Evolutionary conservation across 2,797 vertebrate species (phyloP), one percentile per base, ranked within the genome.

Genomic region (Argyrosomus regius): DNA sequence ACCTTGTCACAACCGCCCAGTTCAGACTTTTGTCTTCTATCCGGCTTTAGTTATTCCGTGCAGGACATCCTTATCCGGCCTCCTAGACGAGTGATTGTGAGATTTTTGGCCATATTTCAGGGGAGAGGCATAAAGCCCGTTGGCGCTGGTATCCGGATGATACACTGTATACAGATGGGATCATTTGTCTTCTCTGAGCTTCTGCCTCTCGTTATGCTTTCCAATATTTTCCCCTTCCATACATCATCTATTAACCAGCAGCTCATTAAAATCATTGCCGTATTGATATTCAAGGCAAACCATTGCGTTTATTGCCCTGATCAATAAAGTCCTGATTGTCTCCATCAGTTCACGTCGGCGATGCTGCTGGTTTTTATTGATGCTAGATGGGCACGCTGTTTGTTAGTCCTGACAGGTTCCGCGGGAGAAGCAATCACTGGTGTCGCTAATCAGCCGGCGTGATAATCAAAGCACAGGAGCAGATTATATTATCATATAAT

Each of bases 81-180:
- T 72, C 63, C 39, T 20, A 72, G 48, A 83, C 41, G 53, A 78
- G 76, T 87, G 81, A 85, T 76, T 82, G 84, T 81, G 86, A 69
- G 70, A 60, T 64, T 80, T 89, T 80, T 87, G 86, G 82, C 65
- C 28, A 57, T 78, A 81, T 88, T 89, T 92, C 90, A 90, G 9
- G 28, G 52, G 39, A 77, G 72, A 72, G 67, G 76, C 80, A 78
- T 87, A 82, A 87, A 89, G 77, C 86, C 72, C 61, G 67, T 83
- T 91, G 90, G 87, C 88, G 61, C 69, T 48, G 45, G 60, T 75
- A 73, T 77, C 28, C 5, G 41, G 52, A 88, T 89, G 89, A 93
- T 84, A 58, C 88, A 85, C 87, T 81, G 86, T 86, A 69, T 79
- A 84, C 88, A 93, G 89, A 94, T 93, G 87, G 90, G 84, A 72